phyloP scores from a whole-genome alignment of 2,888 invertebrate genomes.

The Cataglyphis albicans region DNA sequence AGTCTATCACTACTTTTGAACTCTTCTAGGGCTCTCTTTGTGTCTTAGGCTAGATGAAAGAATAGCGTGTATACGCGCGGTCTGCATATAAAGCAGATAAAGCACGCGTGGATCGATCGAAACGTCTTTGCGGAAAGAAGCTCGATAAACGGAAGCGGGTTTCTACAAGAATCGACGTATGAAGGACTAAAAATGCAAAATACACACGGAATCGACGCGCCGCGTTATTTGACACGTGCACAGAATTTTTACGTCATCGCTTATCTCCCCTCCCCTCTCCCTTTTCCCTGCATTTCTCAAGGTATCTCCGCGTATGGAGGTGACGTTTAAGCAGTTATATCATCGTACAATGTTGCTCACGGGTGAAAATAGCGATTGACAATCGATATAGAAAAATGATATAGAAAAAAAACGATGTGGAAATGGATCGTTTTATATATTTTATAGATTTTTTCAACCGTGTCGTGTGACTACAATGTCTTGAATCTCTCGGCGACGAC shows the following conservation, averaged over 20 bases:
- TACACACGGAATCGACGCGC: constrained; percentile 4
- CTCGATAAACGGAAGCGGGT: constrained; percentile 44
- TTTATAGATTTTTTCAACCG: constrained; percentile 4
- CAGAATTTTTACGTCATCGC: constrained; percentile 27
- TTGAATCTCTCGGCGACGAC: constrained; percentile 5
- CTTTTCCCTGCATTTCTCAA: background rate
- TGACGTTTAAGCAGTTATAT: background rate
- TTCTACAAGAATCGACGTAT: constrained; percentile 27
- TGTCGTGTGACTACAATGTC: constrained; percentile 2
- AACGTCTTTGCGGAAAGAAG: background rate
- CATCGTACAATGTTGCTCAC: background rate
- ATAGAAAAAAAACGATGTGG: constrained; percentile 3
- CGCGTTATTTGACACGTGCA: constrained; percentile 14
- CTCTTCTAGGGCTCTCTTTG: constrained; percentile 47
- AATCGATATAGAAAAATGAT: constrained; percentile 25
- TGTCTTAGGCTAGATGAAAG: background rate
- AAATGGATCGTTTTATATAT: constrained; percentile 14
- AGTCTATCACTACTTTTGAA: constrained; percentile 39
- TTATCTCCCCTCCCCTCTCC: too few relatives aligned
- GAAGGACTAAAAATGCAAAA: constrained; percentile 44
- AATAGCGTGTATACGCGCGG: background rate
- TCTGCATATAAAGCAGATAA: constrained; percentile 15
- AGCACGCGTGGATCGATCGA: constrained; percentile 35
- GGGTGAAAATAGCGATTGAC: constrained; percentile 5
- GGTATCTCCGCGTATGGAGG: background rate